Evolutionary conservation across 2,113 vertebrate species (phyloP).

Genomic region (Eclectus roratus): DNA sequence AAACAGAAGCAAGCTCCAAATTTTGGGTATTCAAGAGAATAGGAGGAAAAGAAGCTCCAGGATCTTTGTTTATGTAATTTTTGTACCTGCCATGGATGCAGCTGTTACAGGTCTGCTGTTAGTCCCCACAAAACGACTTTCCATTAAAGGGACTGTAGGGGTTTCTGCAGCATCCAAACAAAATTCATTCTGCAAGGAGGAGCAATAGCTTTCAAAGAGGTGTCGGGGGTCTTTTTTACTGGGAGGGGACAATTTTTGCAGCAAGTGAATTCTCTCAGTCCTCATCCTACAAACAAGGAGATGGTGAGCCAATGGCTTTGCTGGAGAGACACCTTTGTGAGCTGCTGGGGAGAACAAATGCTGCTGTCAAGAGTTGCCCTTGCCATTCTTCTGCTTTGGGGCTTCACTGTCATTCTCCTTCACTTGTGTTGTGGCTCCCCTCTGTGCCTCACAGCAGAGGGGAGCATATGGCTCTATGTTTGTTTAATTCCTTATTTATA

Average conservation of each 20-base stretch:
- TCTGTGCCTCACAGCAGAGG: neutral
- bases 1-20: neutral
- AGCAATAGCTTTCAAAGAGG: neutral
- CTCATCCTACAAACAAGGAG: neutral
- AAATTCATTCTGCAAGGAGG: neutral
- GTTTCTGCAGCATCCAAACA: neutral
- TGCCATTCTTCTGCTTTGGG: neutral
- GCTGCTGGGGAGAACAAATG: neutral
- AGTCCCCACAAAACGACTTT: neutral
- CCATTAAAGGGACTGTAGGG: neutral
- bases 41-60: neutral
- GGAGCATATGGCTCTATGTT: neutral
- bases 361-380: neutral
- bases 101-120: neutral
- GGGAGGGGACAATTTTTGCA: neutral
- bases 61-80: neutral
- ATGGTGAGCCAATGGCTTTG: neutral
- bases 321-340: neutral
- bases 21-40: neutral
- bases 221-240: neutral
- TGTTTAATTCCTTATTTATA: neutral
- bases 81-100: neutral
- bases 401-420: neutral
- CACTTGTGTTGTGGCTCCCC: neutral
- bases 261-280: neutral